phyloP scores from a whole-genome alignment of 1,140 invertebrate species.

The Drosophila melanica region DNA sequence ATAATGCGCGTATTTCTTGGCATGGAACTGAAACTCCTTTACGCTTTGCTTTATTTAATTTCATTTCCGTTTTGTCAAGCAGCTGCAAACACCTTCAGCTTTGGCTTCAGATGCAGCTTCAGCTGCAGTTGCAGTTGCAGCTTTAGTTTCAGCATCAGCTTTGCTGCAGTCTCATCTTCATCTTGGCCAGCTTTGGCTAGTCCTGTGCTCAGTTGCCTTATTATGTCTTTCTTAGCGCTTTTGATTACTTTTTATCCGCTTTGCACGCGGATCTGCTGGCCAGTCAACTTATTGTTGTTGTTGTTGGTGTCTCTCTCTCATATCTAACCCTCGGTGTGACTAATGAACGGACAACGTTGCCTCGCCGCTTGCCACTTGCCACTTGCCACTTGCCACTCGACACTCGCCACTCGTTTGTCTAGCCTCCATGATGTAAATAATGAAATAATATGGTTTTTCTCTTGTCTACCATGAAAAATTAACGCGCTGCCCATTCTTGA shows the following conservation, averaged over 20 bases:
- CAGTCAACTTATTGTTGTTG: slow-evolving; percentile 33
- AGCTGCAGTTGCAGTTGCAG: slow-evolving; percentile 25
- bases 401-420: slow-evolving; percentile 49
- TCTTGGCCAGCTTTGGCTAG: slow-evolving; percentile 18
- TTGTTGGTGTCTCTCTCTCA: slow-evolving; percentile 39
- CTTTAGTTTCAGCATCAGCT: slow-evolving; percentile 41
- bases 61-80: slow-evolving; percentile 76
- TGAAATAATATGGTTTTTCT: slow-evolving; percentile 80
- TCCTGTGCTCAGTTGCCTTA: slow-evolving; percentile 65
- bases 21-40: slow-evolving; percentile 46
- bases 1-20: slow-evolving; percentile 20
- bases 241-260: slow-evolving; percentile 81
- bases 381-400: slow-evolving; percentile 10
- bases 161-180: slow-evolving; percentile 25
- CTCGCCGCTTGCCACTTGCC: slow-evolving; percentile 12
- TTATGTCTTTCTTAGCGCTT: slow-evolving; percentile 83
- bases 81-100: slow-evolving; percentile 37
- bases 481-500: slow-evolving; percentile 73
- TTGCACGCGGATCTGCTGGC: slow-evolving; percentile 59
- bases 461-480: slow-evolving; percentile 78
- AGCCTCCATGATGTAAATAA: slow-evolving; percentile 74
- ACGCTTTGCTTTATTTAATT: slow-evolving; percentile 72
- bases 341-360: slow-evolving; percentile 68
- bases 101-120: slow-evolving; percentile 19
- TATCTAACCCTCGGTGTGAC: slow-evolving; percentile 68